Evolutionary conservation across 2,113 vertebrate species (phyloP).

Genomic region (Hemibagrus wyckioides): DNA sequence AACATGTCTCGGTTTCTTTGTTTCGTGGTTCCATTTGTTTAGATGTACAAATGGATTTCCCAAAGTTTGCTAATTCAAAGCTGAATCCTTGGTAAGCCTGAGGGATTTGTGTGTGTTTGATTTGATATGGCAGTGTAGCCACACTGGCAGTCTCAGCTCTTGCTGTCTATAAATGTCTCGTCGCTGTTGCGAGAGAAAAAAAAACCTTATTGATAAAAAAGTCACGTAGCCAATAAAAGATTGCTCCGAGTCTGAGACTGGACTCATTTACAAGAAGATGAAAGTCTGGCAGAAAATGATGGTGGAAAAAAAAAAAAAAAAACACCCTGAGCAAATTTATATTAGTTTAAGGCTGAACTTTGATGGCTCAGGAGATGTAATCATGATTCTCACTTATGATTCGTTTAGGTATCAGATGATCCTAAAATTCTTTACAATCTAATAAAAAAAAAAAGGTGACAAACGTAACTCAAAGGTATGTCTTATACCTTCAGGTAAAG

Average conservation of each 20-base stretch:
- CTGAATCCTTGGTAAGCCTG: not conserved
- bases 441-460: not conserved
- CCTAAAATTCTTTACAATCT: not conserved
- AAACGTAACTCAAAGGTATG: not conserved
- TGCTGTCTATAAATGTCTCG: not conserved
- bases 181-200: not conserved
- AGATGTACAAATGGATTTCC: constrained; percentile 12
- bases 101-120: constrained; percentile 8
- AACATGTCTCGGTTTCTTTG: not conserved
- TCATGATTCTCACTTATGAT: not conserved
- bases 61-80: constrained; percentile 5
- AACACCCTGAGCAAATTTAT: not conserved
- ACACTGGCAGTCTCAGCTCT: not conserved
- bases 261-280: constrained; percentile 23
- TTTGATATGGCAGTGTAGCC: not conserved
- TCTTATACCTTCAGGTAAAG: not conserved
- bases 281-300: constrained; percentile 17
- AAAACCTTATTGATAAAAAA: constrained; percentile 19
- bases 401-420: not conserved
- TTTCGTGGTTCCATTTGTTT: not conserved
- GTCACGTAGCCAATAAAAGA: constrained; percentile 3
- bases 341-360: not conserved
- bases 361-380: not conserved
- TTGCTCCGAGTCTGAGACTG: not conserved
- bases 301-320: not conserved